These are phyloP conservation scores for Drosophila fulvimacula DNA, from an alignment of 2,888 invertebrate species.

Conservation along the genomic window DNA sequence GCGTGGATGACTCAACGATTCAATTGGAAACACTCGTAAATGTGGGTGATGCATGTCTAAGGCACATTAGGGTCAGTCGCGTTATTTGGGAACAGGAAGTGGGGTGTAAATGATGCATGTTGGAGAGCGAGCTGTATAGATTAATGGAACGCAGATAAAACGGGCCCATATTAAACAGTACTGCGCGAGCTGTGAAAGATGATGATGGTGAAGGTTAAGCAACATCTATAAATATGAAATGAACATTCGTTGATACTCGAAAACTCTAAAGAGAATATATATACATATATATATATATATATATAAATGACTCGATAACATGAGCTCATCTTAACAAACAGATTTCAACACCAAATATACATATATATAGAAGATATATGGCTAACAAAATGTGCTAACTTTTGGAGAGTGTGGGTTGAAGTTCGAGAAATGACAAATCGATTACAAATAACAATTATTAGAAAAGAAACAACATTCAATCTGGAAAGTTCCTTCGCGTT, in stretches of 20 bases:
- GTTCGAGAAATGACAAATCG: slow-evolving; percentile 12
- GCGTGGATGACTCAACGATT: slow-evolving; percentile 62
- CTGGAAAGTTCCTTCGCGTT: neutral
- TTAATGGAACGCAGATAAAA: slow-evolving; percentile 18
- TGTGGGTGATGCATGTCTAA: slow-evolving; percentile 66
- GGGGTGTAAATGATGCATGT: slow-evolving; percentile 37
- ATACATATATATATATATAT: too few relatives aligned
- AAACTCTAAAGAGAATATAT: slow-evolving; percentile 18
- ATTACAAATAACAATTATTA: neutral
- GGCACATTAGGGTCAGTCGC: slow-evolving; percentile 65
- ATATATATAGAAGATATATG: slow-evolving; percentile 6
- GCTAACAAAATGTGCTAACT: slow-evolving; percentile 10
- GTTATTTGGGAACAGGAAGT: slow-evolving; percentile 57
- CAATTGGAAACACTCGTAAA: slow-evolving; percentile 25
- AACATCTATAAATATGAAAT: slow-evolving; percentile 53
- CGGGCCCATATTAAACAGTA: slow-evolving; percentile 1
- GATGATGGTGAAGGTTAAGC: slow-evolving; percentile 30
- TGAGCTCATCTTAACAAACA: slow-evolving; percentile 41
- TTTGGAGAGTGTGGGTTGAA: slow-evolving; percentile 15
- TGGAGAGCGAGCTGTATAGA: slow-evolving; percentile 20
- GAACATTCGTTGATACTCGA: slow-evolving; percentile 22
- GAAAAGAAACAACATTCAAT: neutral
- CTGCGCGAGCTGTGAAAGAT: slow-evolving; percentile 9
- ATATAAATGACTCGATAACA: slow-evolving; percentile 28
- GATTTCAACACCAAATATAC: slow-evolving; percentile 6